Evolutionary conservation across 2,888 invertebrate species (phyloP).

Genomic region (Nebria salina): DNA sequence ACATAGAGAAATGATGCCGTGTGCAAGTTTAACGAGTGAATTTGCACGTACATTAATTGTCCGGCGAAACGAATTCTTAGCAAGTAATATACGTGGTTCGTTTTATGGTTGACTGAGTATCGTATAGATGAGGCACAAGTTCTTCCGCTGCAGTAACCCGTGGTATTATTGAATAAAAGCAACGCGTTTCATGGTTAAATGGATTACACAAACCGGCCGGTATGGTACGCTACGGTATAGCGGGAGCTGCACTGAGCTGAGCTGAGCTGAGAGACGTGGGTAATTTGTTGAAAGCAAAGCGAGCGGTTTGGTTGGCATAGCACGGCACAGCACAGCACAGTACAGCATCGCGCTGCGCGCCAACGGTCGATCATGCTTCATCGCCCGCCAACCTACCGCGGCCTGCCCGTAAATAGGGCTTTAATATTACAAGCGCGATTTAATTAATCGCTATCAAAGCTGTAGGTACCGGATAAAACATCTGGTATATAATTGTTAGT

Average conservation of each 20-base stretch:
- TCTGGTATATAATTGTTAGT: constrained; percentile 49
- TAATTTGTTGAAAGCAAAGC: constrained; percentile 49
- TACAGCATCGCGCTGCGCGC: constrained; percentile 15
- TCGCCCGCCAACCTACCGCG: background rate
- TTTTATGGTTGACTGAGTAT: background rate
- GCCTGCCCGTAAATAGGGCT: constrained; percentile 39
- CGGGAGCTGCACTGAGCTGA: too few relatives aligned
- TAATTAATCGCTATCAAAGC: constrained; percentile 50
- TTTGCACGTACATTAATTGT: too few relatives aligned
- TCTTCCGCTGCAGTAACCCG: constrained; percentile 45
- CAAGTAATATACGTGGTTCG: background rate
- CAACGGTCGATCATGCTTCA: constrained; percentile 18
- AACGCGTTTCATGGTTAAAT: constrained; percentile 50
- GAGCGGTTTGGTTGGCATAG: constrained; percentile 21
- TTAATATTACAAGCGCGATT: constrained; percentile 49
- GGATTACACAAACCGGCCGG: constrained; percentile 49
- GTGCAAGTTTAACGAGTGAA: too few relatives aligned
- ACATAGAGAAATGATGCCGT: too few relatives aligned
- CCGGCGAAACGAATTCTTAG: too few relatives aligned
- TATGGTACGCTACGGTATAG: constrained; percentile 18
- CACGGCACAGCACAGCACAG: constrained; percentile 26
- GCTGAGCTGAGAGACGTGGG: constrained; percentile 39
- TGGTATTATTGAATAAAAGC: constrained; percentile 50
- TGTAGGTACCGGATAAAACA: constrained; percentile 47
- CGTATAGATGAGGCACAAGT: background rate